These are phyloP conservation scores for Pitta sordida DNA, from an alignment of 2,113 vertebrate genomes.

Conservation along the genomic window DNA sequence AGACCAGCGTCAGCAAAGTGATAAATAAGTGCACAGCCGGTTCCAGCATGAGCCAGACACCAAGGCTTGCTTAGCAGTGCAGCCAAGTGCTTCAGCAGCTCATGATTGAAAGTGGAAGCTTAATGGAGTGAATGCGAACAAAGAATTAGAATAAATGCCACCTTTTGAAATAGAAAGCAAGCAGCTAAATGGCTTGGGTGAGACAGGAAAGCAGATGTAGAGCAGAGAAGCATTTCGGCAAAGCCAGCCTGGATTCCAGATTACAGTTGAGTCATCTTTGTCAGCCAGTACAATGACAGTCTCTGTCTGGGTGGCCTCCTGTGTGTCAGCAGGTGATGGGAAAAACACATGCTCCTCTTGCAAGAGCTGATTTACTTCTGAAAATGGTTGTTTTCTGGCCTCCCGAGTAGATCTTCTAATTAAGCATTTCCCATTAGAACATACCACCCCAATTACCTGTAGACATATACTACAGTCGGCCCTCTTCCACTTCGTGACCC, in stretches of 20 bases:
- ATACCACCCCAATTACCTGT: background rate
- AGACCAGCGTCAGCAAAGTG: background rate
- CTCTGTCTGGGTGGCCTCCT: background rate
- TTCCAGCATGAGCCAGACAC: background rate
- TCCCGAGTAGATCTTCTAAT: background rate
- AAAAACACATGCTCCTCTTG: background rate
- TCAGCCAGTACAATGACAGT: background rate
- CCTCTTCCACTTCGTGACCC: too few relatives aligned
- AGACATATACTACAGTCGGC: background rate
- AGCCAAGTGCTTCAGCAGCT: constrained; percentile 39
- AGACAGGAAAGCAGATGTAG: background rate
- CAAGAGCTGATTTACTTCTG: background rate
- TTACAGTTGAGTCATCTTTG: background rate
- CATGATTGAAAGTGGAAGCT: constrained; percentile 48
- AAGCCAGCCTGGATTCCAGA: background rate
- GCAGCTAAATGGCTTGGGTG: background rate
- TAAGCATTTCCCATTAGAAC: background rate
- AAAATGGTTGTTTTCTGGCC: background rate
- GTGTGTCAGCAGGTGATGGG: background rate
- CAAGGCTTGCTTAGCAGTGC: background rate
- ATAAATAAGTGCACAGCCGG: background rate
- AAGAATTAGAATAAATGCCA: constrained; percentile 59
- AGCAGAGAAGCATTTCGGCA: background rate
- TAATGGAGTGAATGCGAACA: constrained; percentile 42
- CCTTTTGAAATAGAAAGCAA: constrained; percentile 25